Conservation (phyloP, 2,888 invertebrate species). For the Sesia bembeciformis region DNA sequence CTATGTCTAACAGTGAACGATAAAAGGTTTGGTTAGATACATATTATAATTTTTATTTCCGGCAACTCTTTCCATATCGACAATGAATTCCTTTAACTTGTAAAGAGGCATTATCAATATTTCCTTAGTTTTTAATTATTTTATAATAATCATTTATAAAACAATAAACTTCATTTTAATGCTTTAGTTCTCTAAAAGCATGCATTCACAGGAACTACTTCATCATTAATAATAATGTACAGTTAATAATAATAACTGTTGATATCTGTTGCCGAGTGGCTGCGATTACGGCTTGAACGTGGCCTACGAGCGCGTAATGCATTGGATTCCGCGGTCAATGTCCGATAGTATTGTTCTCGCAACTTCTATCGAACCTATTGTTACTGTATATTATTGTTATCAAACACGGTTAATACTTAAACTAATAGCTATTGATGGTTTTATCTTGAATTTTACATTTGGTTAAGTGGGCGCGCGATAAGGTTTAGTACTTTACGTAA, state of each 20-base stretch:
- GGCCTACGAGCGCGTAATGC: conserved; percentile 25
- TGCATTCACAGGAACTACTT: too few relatives aligned
- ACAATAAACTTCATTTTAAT: too few relatives aligned
- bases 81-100: too few relatives aligned
- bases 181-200: too few relatives aligned
- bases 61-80: too few relatives aligned
- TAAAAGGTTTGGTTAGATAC: too few relatives aligned
- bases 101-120: too few relatives aligned
- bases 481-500: conserved; percentile 13
- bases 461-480: conserved; percentile 17
- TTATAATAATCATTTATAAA: too few relatives aligned
- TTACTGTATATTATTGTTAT: conserved; percentile 16
- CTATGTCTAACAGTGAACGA: too few relatives aligned
- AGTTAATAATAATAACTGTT: not conserved
- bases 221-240: too few relatives aligned
- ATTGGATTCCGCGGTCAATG: conserved; percentile 14
- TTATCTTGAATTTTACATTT: conserved; percentile 24
- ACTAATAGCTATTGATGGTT: conserved; percentile 32
- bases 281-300: not conserved
- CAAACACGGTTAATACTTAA: conserved; percentile 22
- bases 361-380: conserved; percentile 9
- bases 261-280: not conserved
- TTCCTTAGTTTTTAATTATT: too few relatives aligned
- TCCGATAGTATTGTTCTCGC: conserved; percentile 28
- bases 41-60: too few relatives aligned